phyloP scores from a whole-genome alignment of 2,888 invertebrate genomes.

The Synanthedon andrenaeformis region DNA sequence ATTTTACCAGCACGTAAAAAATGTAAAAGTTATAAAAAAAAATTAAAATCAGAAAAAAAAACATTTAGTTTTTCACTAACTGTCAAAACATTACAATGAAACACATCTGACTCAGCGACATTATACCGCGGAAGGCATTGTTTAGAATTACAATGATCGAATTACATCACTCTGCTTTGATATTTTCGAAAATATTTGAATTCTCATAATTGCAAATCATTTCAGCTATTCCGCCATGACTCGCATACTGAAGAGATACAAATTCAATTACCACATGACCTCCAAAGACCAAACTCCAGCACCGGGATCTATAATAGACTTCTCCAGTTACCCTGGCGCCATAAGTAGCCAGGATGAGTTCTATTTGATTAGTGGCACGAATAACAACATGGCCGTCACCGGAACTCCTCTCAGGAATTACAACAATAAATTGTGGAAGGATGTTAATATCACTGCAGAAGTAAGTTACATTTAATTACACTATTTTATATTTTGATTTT shows the following conservation, averaged over 20 bases:
- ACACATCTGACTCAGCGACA: no score
- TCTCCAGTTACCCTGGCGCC: slow-evolving; percentile 88
- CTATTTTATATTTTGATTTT: neutral
- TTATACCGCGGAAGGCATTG: no score
- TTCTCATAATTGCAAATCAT: slow-evolving; percentile 2
- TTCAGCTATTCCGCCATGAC: slow-evolving; percentile 83
- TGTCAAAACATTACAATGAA: no score
- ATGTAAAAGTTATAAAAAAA: no score
- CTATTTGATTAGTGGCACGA: slow-evolving; percentile 74
- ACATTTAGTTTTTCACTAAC: no score
- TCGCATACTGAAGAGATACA: slow-evolving; percentile 86
- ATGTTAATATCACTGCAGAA: slow-evolving; percentile 73
- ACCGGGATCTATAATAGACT: slow-evolving; percentile 77
- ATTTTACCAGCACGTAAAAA: no score
- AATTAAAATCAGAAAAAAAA: no score
- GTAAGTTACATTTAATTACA: slow-evolving; percentile 32
- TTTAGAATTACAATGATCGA: no score
- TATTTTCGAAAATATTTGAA: no score
- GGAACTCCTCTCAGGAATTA: slow-evolving; percentile 85
- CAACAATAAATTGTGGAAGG: slow-evolving; percentile 77
- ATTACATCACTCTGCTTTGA: no score
- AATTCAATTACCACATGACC: slow-evolving; percentile 78
- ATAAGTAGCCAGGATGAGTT: slow-evolving; percentile 87
- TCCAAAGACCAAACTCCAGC: slow-evolving; percentile 61
- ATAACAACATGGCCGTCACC: slow-evolving; percentile 73